Evolutionary conservation across 2,888 invertebrate genomes (phyloP).

Genomic region (Cremastinae sp.): DNA sequence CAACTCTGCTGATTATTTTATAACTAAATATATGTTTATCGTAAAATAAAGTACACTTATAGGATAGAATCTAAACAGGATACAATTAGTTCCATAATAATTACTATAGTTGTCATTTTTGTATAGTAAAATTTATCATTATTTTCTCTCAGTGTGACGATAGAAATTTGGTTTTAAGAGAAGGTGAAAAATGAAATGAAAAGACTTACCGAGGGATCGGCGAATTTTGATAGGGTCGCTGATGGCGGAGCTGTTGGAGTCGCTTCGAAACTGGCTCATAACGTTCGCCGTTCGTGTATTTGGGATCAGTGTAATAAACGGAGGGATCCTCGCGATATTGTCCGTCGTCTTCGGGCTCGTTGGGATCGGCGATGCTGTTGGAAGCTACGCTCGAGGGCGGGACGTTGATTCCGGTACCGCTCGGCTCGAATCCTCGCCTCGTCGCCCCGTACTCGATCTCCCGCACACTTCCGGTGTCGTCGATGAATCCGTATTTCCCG

Average conservation of each 20-base stretch:
- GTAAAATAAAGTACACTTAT: too few relatives aligned
- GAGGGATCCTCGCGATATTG: constrained; percentile 92
- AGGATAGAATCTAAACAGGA: too few relatives aligned
- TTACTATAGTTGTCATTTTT: too few relatives aligned
- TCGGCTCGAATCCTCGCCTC: constrained; percentile 90
- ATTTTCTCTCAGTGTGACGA: too few relatives aligned
- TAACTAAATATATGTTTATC: too few relatives aligned
- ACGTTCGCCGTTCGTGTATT: constrained; percentile 81
- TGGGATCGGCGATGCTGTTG: constrained; percentile 81
- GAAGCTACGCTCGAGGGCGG: constrained; percentile 88
- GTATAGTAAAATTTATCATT: too few relatives aligned
- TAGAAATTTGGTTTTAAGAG: too few relatives aligned
- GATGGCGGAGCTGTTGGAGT: constrained; percentile 70
- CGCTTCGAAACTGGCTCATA: constrained; percentile 75
- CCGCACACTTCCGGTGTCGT: constrained; percentile 87
- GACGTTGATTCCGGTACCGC: constrained; percentile 89
- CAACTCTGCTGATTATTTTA: too few relatives aligned
- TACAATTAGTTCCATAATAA: too few relatives aligned
- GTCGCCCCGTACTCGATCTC: constrained; percentile 94
- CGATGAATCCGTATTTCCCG: constrained; percentile 95
- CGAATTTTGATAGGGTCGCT: constrained; percentile 62
- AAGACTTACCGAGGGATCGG: constrained; percentile 61
- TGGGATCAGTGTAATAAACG: constrained; percentile 88
- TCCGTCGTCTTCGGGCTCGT: constrained; percentile 89
- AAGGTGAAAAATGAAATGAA: background rate